Evolutionary conservation across 2,113 vertebrate genomes (phyloP), one percentile per base, ranked within the genome.

Genomic region (Cinclus cinclus): DNA sequence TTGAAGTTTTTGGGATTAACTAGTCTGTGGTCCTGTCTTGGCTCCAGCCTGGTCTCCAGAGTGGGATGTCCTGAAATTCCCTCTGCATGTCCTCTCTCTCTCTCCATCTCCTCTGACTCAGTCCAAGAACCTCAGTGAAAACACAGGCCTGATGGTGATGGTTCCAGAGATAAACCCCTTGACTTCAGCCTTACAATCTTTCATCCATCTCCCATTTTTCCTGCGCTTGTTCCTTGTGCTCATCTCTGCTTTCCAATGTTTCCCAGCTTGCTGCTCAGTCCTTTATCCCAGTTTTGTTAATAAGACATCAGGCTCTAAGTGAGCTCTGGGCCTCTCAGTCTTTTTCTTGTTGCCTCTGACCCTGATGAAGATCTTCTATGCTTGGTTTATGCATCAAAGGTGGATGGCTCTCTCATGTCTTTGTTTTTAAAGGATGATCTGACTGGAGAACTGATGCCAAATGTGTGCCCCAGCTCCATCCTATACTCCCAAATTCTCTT

Each of bases 1-100:
- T 19, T n/a, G 42, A 62, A 91, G 73, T 39, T 90, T 89, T 79
- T 30, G 53, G 60, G 47, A 70, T 93, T 94, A 88, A n/a, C 18
- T 30, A 41, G 7, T 75, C 90, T 58, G 44, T 46, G 63, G 18
- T 27, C 67, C 21, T 37, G 11, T 56, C 83, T 63, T 25, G 63
- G 4, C 31, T 89, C 22, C 71, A 82, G 24, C 58, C 24, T 84
- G 37, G 21, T 37, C 41, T 79, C 62, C 35, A 49, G 65, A 56
- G 56, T 68, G 77, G 28, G 39, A 49, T 68, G 31, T n/a, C 30
- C 73, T 60, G 33, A 58, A 73, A 76, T 74, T 56, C 50, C 11
- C 55, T 50, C 55, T 56, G 33, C 18, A 3, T 53, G 28, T 90
- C 37, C 49, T 89, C 12, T 15, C 17, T 17, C 17, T 17, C 9